Conservation (phyloP, 1,140 invertebrate species). For the Bursaphelenchus mucronatus region DNA sequence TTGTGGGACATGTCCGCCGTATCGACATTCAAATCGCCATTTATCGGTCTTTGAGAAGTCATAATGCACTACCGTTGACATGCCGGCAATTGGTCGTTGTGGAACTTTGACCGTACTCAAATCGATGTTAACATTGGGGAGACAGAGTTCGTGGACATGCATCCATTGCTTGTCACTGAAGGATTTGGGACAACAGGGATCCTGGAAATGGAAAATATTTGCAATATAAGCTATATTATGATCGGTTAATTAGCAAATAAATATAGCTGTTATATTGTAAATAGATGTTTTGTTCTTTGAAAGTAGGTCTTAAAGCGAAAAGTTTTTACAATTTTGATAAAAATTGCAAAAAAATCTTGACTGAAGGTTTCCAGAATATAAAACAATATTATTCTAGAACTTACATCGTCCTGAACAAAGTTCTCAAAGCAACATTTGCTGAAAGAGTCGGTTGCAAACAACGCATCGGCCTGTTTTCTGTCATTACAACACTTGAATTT, state of each 20-base stretch:
- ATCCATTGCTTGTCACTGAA: slow-evolving; percentile 48
- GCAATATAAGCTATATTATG: neutral
- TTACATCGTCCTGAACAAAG: slow-evolving; percentile 49
- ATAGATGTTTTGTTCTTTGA: neutral
- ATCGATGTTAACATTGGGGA: slow-evolving; percentile 55
- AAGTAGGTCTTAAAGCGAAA: neutral
- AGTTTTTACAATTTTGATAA: neutral
- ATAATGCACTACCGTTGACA: slow-evolving; percentile 9
- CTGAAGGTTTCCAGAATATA: slow-evolving; percentile 2
- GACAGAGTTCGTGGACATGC: slow-evolving; percentile 52
- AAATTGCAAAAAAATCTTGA: no score
- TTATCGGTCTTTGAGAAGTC: slow-evolving; percentile 52
- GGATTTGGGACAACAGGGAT: slow-evolving; percentile 46
- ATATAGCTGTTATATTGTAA: neutral
- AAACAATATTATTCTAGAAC: slow-evolving; percentile 18
- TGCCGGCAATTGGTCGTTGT: slow-evolving; percentile 8
- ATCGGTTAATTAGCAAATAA: neutral
- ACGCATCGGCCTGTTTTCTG: slow-evolving; percentile 35
- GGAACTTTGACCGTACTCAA: slow-evolving; percentile 32
- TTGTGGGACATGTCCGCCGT: slow-evolving; percentile 47
- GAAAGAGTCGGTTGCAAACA: slow-evolving; percentile 45
- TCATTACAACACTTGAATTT: slow-evolving; percentile 54
- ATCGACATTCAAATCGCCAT: slow-evolving; percentile 53
- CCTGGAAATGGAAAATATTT: slow-evolving; percentile 33
- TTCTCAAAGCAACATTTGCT: slow-evolving; percentile 51